Base-by-base conservation (phyloP, 2,888 invertebrate species). In the Diarsia brunnea region DNA sequence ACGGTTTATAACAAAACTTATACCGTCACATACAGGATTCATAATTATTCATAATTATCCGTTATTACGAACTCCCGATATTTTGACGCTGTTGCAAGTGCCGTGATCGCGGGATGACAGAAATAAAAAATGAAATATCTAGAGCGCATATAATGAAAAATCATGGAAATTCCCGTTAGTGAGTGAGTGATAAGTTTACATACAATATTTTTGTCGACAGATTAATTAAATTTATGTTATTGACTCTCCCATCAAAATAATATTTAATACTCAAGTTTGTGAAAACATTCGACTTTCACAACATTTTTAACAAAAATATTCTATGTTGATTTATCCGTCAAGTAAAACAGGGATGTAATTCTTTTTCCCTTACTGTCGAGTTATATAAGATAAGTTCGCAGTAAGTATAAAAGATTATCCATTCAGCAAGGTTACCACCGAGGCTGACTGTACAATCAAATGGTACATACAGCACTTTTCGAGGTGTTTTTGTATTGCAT, bases 381-480 rank as follows among this genome's bases (percentile, higher is more conserved):
- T 43, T 49, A n/a, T 12, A 27, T 14, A n/a, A 49, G 75, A 31
- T 43, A 74, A 51, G 24, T 14, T 16, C 8, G 31, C 31, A 11
- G 14, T 10, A 14, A n/a, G 24, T 61, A 47, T n/a, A 53, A 47
- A 45, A 78, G 78, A 75, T 75, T 65, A 75, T 5, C 51, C 2
- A 49, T 16, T 47, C 21, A 16, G 51, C 45, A n/a, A 64, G 78
- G 74, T 65, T 45, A 1, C 12, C 8, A 21, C 16, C 51, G 24
- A 65, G 66, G 66, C 16, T 51, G 51, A n/a, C 21, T n/a, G 0
- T 49, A 38, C 24, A 27, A 11, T n/a, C n/a, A n/a, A n/a, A n/a
- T 7, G 8, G 0, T 43, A 38, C 21, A 43, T 11, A 2, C 12
- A 14, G 19, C 43, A 49, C 14, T 24, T 5, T 14, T 69, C 3